Evolutionary conservation across 2,888 invertebrate genomes (phyloP).

Genomic region (Amaurobius ferox): DNA sequence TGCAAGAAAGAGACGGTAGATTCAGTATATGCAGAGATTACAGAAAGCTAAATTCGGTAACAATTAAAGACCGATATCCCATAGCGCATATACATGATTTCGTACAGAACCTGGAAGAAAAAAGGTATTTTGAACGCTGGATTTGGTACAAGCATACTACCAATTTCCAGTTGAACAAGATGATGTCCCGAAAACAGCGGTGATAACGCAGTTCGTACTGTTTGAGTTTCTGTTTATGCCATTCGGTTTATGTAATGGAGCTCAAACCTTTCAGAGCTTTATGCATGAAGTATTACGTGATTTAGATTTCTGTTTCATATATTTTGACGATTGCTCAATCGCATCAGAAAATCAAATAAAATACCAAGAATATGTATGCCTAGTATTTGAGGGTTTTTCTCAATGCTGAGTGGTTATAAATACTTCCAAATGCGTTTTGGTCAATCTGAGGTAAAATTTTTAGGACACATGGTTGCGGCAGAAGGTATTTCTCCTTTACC

Average conservation of each 20-base stretch:
- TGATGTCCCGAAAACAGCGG: conserved; percentile 17
- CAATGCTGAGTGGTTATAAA: neutral
- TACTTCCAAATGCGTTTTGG: neutral
- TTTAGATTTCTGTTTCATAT: conserved; percentile 1
- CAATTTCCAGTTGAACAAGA: conserved; percentile 27
- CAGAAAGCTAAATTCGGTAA: neutral
- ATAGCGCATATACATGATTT: neutral
- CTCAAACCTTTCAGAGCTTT: conserved; percentile 23
- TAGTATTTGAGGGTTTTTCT: neutral
- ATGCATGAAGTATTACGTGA: conserved; percentile 24
- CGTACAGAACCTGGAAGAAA: conserved; percentile 3
- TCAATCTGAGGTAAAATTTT: neutral
- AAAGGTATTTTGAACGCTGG: neutral
- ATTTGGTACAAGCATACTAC: conserved; percentile 2
- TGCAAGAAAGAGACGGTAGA: neutral
- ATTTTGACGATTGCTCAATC: neutral
- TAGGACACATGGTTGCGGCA: neutral
- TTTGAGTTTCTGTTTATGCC: conserved; percentile 18
- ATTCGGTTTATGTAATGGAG: neutral
- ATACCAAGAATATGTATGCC: neutral
- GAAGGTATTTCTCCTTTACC: neutral
- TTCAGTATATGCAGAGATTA: conserved; percentile 3
- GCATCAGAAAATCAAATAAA: neutral
- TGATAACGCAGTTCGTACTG: conserved; percentile 1
- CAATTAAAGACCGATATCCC: neutral